Evolutionary conservation across 2,888 invertebrate species (phyloP), one percentile per base, ranked within the genome.

Genomic region (Limnephilus rhombicus): DNA sequence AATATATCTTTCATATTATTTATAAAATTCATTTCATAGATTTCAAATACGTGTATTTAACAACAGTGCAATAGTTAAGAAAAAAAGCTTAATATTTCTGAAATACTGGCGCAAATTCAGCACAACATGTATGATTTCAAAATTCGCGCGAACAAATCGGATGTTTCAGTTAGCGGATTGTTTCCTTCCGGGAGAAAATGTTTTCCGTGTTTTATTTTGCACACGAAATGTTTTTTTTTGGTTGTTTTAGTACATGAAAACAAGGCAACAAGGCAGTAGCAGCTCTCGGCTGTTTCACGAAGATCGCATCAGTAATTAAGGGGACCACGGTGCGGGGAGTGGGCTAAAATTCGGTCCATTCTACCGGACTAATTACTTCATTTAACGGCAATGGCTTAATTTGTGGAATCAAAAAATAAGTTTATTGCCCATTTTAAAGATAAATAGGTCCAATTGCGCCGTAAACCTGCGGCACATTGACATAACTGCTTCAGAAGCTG

Each of bases 281-380:
- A 11, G 18, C n/a, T 80, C 34, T 80, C 31, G 82, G 34, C 86
- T 86, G 29, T 86, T 29, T 41, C 85, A 15, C 85, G 34, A 37
- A 88, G 88, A 80, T 80, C 68, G 88, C 88, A 80, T 41, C 88
- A 41, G 80, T 18, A 80, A 88, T 88, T 88, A 41, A 88, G 68
- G 45, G 86, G 41, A 49, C 41, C 86, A 24, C 24, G 82, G 81
- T 12, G 81, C 31, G 29, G 81, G n/a, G 53, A 53, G 53, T 1
- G 18, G 53, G 82, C 31, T 34, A 82, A 82, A 82, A 34, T 34
- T 82, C 82, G 34, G 29, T 34, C 82, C 13, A 15, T 34, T 82
- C 18, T 31, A 82, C 31, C 34, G 82, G 82, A 82, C 82, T 82
- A 82, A 82, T 82, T 82, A 18, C 82, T 82, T 82, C 31, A 82